Percentiles rank a stretch among this genome's conserved stretches.
Conservation (phyloP, 2,797 vertebrate species). For the Leptoclinus maculatus region DNA sequence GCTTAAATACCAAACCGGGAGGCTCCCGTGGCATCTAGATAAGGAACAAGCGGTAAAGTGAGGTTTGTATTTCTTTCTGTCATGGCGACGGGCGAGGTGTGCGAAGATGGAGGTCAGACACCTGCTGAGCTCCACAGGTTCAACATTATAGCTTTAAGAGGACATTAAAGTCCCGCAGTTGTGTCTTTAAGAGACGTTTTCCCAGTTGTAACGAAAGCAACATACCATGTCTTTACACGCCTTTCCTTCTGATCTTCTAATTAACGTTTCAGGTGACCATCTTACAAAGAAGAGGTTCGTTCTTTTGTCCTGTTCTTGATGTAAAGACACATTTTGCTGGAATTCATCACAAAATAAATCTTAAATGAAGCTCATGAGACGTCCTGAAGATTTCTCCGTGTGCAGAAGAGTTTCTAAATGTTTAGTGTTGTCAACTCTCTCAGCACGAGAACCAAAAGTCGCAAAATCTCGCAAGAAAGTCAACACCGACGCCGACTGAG, state of each 20-base stretch:
- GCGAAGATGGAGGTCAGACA: conserved; percentile 24
- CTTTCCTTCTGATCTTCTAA: background rate
- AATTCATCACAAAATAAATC: too few relatives aligned
- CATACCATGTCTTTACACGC: background rate
- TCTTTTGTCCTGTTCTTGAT: background rate
- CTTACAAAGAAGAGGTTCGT: background rate
- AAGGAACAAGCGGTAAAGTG: background rate
- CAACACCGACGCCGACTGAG: background rate
- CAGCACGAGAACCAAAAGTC: too few relatives aligned
- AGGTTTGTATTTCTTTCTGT: conserved; percentile 32
- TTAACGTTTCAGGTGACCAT: background rate
- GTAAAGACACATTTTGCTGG: background rate
- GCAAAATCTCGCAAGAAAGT: too few relatives aligned
- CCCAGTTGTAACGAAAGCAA: background rate
- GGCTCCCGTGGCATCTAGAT: background rate
- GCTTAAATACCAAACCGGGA: conserved; percentile 55
- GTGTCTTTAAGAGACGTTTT: conserved; percentile 1
- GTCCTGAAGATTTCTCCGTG: background rate
- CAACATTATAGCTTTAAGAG: conserved; percentile 21
- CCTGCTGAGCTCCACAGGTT: conserved; percentile 37
- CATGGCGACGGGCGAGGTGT: background rate
- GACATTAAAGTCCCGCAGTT: background rate
- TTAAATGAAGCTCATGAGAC: background rate
- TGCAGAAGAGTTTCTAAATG: background rate
- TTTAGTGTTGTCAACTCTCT: too few relatives aligned